These are phyloP conservation scores for Hypanus sabinus DNA, from an alignment of 2,113 vertebrate genomes.

Conservation along the genomic window DNA sequence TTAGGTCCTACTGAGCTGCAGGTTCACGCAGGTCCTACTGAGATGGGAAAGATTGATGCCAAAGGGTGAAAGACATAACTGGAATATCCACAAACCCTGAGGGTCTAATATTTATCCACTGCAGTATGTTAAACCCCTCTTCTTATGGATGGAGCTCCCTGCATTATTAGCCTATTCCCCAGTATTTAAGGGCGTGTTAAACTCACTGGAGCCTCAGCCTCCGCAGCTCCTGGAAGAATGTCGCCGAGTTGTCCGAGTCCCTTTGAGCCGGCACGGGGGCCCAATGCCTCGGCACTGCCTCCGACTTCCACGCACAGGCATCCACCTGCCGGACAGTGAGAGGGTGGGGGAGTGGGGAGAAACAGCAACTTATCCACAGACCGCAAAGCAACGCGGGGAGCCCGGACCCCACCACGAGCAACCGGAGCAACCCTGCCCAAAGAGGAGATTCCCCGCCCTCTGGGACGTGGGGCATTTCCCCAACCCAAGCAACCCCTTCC, in stretches of 20 bases:
- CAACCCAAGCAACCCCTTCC: not conserved
- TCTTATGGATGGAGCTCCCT: not conserved
- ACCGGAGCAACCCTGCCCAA: too few species aligned
- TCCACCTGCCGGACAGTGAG: not conserved
- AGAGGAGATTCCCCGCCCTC: not conserved
- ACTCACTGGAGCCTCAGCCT: conserved; percentile 30
- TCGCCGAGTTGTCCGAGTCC: not conserved
- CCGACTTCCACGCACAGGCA: too few species aligned
- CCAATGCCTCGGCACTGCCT: not conserved
- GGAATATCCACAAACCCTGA: not conserved
- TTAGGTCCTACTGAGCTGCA: not conserved
- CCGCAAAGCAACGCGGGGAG: not conserved
- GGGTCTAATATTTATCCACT: not conserved
- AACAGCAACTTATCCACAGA: not conserved
- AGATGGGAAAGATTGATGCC: not conserved
- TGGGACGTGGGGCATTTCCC: too few species aligned
- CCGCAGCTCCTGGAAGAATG: not conserved
- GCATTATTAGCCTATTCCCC: not conserved
- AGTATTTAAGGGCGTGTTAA: too few species aligned
- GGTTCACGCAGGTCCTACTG: not conserved
- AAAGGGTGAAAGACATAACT: not conserved
- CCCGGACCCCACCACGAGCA: not conserved
- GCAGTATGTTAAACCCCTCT: not conserved
- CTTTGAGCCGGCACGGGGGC: not conserved
- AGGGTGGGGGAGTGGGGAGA: too few species aligned